Evolutionary conservation across 2,113 vertebrate species (phyloP).

Genomic region (Pionites leucogaster): DNA sequence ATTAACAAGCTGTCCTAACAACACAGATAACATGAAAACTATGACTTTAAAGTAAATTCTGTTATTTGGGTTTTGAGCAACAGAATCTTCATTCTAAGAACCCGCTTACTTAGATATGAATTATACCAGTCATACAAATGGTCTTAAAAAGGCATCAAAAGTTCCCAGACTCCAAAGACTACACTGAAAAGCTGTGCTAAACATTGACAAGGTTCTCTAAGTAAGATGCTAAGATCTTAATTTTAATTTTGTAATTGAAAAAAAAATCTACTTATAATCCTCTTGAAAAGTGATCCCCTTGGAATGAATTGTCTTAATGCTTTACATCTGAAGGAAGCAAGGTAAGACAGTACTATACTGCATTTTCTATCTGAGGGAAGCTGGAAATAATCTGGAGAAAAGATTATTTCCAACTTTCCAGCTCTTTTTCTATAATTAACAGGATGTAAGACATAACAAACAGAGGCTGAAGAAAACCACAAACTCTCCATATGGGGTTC

Average conservation of each 20-base stretch:
- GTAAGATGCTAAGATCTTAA: not conserved
- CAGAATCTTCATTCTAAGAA: not conserved
- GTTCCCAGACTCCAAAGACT: not conserved
- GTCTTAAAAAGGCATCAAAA: not conserved
- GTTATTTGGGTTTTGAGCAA: not conserved
- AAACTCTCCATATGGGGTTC: conserved; percentile 61
- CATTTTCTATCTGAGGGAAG: conserved; percentile 47
- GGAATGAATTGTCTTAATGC: conserved; percentile 49
- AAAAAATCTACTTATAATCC: conserved; percentile 34
- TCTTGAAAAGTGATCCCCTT: conserved; percentile 59
- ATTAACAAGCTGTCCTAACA: not conserved
- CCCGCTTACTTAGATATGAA: not conserved
- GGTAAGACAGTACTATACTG: conserved; percentile 22
- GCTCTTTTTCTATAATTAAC: conserved; percentile 72
- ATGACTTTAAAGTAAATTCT: not conserved
- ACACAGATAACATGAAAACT: not conserved
- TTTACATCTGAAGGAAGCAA: conserved; percentile 62
- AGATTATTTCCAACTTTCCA: conserved; percentile 69
- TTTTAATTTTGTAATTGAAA: conserved; percentile 35
- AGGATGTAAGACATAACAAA: conserved; percentile 74
- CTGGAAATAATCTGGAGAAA: conserved; percentile 71
- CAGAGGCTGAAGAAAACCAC: conserved; percentile 68
- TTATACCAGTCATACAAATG: not conserved
- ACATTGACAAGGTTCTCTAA: not conserved
- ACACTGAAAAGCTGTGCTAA: not conserved